These are phyloP conservation scores for Dinocampus coccinellae DNA, from an alignment of 2,888 invertebrate species.

Conservation along the genomic window DNA sequence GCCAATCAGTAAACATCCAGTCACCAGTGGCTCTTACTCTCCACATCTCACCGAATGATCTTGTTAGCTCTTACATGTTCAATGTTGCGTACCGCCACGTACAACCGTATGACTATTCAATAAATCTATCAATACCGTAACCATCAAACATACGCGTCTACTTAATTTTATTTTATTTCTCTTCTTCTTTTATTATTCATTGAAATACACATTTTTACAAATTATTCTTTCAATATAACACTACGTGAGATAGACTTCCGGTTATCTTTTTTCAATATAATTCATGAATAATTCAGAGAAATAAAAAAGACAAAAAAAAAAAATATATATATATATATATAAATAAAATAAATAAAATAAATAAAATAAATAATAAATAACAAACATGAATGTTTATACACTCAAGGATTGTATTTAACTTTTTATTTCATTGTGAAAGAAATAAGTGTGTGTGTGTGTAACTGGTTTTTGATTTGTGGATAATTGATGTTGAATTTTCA, in stretches of 20 bases:
- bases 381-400: slow-evolving; percentile 12
- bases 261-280: neutral
- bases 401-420: neutral
- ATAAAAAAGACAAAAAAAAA: too few relatives aligned
- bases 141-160: slow-evolving; percentile 28
- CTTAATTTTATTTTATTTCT: slow-evolving; percentile 26
- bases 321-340: too few relatives aligned
- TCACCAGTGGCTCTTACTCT: slow-evolving; percentile 52
- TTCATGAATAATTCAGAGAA: neutral
- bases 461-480: slow-evolving; percentile 17
- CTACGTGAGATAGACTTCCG: neutral
- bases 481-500: slow-evolving; percentile 15
- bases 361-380: too few relatives aligned
- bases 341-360: too few relatives aligned
- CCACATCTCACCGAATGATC: slow-evolving; percentile 63
- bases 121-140: neutral
- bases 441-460: neutral
- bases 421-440: neutral
- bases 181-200: neutral
- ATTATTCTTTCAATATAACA: too few relatives aligned
- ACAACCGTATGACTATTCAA: slow-evolving; percentile 41
- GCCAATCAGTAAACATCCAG: slow-evolving; percentile 68
- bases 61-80: slow-evolving; percentile 67
- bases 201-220: too few relatives aligned
- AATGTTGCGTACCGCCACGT: slow-evolving; percentile 61